Evolutionary conservation across 1,140 invertebrate genomes (phyloP), one percentile per base, ranked within the genome.

Genomic region (Ladona fulva): DNA sequence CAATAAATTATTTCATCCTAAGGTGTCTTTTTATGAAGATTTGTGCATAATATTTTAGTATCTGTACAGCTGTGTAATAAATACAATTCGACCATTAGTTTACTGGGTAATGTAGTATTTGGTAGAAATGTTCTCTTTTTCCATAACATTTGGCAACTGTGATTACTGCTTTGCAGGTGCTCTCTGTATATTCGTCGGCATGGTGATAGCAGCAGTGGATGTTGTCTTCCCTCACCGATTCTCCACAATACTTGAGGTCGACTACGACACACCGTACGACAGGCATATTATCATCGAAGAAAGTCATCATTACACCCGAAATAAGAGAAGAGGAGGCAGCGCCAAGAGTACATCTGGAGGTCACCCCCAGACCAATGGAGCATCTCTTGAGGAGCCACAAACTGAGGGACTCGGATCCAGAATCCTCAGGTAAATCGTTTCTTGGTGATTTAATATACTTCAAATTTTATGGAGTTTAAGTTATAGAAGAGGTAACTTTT

Each of bases 251-350:
- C 85, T 97, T 66, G 95, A 97, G 83, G 94, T 97, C 19, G 95
- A 97, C 85, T 97, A 96, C 83, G 95, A 95, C 82, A 97, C 95
- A 0, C 95, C 95, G 0, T 97, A 96, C 80, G 95, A 97, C 83
- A 87, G 94, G 42, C 95, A 97, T 83, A 94, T 96, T 24, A 95
- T 96, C 24, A 93, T 96, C 75, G 94, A 96, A 81, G 94, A 96
- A 83, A 95, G 93, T 80, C 91, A 92, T 81, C 92, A 93, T 80
- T 66, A 66, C n/a, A 92, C 89, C n/a, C 87, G 90, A 42, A 83
- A 88, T 83, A 87, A 91, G 84, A 86, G 87, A 82, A 85, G 86
- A 79, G 86, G 89, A 10, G 74, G 77, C 0, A 25, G 24, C 19
- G 37, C 29, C 24, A 25, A 25, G 8, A 75, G 74, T n/a, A 12